A percentile compares a stretch with the other conserved stretches of the same genome.
Evolutionary conservation across 2,888 invertebrate species (phyloP).

Genomic region (Calephelis perditalis): DNA sequence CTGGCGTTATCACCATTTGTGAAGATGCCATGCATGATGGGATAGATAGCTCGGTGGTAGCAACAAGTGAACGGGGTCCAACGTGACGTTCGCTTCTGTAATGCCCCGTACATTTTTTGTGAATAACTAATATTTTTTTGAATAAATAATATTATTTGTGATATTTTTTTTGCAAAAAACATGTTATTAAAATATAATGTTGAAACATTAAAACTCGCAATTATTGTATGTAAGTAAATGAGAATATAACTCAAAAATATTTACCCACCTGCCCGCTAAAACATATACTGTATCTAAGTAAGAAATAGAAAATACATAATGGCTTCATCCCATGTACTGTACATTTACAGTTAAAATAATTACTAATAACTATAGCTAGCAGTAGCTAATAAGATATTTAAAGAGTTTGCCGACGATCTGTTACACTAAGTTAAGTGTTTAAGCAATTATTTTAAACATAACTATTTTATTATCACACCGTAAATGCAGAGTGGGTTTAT

Average conservation of each 20-base stretch:
- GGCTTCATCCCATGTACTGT: not conserved
- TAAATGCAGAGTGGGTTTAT: constrained; percentile 3
- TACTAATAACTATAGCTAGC: not conserved
- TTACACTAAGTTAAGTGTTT: not conserved
- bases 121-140: constrained; percentile 2
- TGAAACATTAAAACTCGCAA: too few species aligned
- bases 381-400: not conserved
- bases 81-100: constrained; percentile 67
- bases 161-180: not conserved
- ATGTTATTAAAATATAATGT: too few species aligned
- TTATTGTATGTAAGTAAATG: too few species aligned
- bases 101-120: constrained; percentile 56
- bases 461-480: constrained; percentile 6
- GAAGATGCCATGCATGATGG: constrained; percentile 47
- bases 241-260: too few species aligned
- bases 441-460: not conserved
- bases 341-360: not conserved
- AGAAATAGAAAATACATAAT: too few species aligned
- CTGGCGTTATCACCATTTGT: constrained; percentile 43
- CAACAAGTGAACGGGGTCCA: constrained; percentile 69
- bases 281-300: too few species aligned
- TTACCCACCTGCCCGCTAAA: too few species aligned
- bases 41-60: constrained; percentile 63
- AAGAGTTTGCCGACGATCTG: not conserved
- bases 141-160: not conserved